Conservation (phyloP, 1,140 invertebrate genomes). For the Tetramorium alpestre region DNA sequence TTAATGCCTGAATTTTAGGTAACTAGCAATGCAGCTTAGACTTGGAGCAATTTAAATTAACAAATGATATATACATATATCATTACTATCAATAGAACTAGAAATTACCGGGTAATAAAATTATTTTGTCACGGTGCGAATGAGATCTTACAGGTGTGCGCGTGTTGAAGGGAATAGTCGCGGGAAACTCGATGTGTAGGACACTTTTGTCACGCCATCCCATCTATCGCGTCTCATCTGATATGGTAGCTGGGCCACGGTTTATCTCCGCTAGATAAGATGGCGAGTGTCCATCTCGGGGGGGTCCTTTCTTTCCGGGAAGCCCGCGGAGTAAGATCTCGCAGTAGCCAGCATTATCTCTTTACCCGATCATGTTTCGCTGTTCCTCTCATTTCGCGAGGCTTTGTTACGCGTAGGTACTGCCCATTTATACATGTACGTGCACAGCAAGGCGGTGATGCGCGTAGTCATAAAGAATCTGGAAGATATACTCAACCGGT, state of each 20-base stretch:
- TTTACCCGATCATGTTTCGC: conserved; percentile 76
- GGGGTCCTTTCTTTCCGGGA: conserved; percentile 75
- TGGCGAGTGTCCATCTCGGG: conserved; percentile 74
- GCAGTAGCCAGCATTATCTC: conserved; percentile 78
- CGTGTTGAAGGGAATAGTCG: conserved; percentile 45
- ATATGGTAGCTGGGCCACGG: conserved; percentile 74
- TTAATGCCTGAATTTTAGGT: not conserved
- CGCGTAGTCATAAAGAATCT: conserved; percentile 41
- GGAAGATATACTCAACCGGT: conserved; percentile 27
- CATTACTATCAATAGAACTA: not conserved
- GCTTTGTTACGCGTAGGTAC: conserved; percentile 67
- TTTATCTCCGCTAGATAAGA: conserved; percentile 76
- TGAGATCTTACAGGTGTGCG: conserved; percentile 51
- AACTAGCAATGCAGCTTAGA: not conserved
- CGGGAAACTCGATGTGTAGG: conserved; percentile 55
- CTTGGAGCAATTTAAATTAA: not conserved
- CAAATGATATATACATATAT: not conserved
- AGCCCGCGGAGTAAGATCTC: conserved; percentile 71
- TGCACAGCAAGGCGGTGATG: conserved; percentile 22
- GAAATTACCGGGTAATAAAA: conserved; percentile 34
- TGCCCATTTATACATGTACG: conserved; percentile 56
- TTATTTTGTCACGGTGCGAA: not conserved
- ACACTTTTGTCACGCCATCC: conserved; percentile 72
- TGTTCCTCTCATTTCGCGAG: conserved; percentile 73
- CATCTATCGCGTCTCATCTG: conserved; percentile 78